These are phyloP conservation scores for Lophius piscatorius DNA, from an alignment of 2,113 vertebrate species.

Conservation along the genomic window DNA sequence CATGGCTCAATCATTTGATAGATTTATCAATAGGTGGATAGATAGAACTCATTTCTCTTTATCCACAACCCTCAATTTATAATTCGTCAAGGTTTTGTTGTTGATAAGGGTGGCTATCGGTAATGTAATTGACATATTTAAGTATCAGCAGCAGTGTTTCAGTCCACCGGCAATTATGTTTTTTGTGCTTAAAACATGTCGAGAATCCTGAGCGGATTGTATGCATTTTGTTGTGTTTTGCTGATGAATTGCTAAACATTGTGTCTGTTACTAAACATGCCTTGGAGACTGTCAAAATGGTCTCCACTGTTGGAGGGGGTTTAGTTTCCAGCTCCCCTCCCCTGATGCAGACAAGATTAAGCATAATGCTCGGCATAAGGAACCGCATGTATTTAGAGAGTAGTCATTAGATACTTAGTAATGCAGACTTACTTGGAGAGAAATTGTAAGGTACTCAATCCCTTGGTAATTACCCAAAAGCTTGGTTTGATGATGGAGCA, in stretches of 20 bases:
- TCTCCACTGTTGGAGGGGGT: too few relatives aligned
- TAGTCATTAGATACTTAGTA: constrained; percentile 2
- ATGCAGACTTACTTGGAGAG: background rate
- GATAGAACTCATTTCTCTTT: too few relatives aligned
- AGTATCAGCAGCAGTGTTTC: too few relatives aligned
- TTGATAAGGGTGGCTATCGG: too few relatives aligned
- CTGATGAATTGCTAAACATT: constrained; percentile 66
- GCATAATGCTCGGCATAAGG: background rate
- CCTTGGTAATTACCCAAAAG: background rate
- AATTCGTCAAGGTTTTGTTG: too few relatives aligned
- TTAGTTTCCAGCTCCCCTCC: background rate
- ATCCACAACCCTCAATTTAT: too few relatives aligned
- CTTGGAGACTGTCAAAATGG: constrained; percentile 35
- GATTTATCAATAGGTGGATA: too few relatives aligned
- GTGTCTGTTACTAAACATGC: constrained; percentile 56
- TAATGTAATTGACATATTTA: too few relatives aligned
- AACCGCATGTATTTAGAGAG: background rate
- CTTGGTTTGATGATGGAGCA: background rate
- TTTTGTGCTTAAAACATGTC: too few relatives aligned
- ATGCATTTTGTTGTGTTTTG: constrained; percentile 40
- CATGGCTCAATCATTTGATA: too few relatives aligned
- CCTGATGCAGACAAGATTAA: background rate
- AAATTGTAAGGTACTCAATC: background rate
- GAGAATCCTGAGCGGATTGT: too few relatives aligned
- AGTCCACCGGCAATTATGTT: background rate